Evolutionary conservation across 2,113 vertebrate species (phyloP).

Genomic region (Odontophorus gujanensis): DNA sequence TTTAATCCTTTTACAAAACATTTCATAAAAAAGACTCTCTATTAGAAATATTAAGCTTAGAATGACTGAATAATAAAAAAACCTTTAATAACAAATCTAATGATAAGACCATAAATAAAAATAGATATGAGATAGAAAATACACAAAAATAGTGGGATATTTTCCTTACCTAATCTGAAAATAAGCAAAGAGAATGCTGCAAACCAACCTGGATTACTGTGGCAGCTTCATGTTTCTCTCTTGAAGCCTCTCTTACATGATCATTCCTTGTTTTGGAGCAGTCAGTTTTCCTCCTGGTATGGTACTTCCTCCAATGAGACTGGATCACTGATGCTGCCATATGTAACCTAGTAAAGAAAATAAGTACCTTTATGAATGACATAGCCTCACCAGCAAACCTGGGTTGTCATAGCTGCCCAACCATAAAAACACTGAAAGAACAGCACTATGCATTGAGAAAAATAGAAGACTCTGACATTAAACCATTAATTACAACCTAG

Average conservation of each 20-base stretch:
- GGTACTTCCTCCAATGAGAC: slow-evolving; percentile 41
- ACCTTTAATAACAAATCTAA: background rate
- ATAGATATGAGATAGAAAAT: background rate
- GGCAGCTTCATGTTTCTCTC: slow-evolving; percentile 79
- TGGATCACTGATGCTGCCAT: slow-evolving; percentile 59
- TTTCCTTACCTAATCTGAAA: background rate
- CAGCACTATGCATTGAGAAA: background rate
- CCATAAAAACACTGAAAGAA: background rate
- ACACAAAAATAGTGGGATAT: background rate
- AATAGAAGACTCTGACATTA: background rate
- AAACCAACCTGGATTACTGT: slow-evolving; percentile 89
- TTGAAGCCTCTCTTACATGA: background rate
- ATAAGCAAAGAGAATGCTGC: background rate
- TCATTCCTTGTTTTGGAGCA: background rate
- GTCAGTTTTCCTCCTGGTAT: background rate
- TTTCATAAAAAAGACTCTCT: background rate
- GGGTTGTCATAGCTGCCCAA: slow-evolving; percentile 77
- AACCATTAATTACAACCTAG: background rate
- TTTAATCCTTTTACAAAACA: background rate
- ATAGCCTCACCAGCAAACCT: slow-evolving; percentile 74
- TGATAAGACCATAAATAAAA: background rate
- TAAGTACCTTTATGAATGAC: slow-evolving; percentile 45
- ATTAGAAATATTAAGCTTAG: background rate
- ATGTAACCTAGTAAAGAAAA: slow-evolving; percentile 48
- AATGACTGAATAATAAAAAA: background rate